phyloP scores from a whole-genome alignment of 2,888 invertebrate genomes.

The Nomada flava region DNA sequence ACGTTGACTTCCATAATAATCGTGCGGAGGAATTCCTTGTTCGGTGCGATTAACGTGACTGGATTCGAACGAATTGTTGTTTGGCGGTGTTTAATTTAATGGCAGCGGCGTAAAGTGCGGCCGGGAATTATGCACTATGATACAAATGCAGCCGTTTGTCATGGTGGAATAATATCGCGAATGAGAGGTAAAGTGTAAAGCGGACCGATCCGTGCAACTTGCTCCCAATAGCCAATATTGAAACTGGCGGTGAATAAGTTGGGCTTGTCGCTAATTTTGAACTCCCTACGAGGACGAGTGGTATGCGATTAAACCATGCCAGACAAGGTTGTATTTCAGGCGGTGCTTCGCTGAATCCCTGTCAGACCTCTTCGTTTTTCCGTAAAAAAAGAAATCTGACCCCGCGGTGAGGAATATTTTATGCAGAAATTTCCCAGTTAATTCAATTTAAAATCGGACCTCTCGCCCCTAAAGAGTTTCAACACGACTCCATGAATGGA shows the following conservation, averaged over 20 bases:
- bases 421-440: not conserved
- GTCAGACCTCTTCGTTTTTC: not conserved
- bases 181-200: not conserved
- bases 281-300: not conserved
- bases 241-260: slow-evolving; percentile 28
- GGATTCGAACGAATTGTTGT: not conserved
- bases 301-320: not conserved
- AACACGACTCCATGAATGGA: slow-evolving; percentile 36
- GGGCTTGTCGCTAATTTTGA: slow-evolving; percentile 21
- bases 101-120: not conserved
- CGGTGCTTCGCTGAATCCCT: not conserved
- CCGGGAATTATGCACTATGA: not conserved
- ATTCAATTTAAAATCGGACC: slow-evolving; percentile 5
- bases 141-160: not conserved
- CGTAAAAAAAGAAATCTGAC: not conserved
- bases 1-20: too few species aligned
- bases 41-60: not conserved
- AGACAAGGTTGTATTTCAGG: not conserved
- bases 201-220: not conserved
- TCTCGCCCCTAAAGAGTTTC: slow-evolving; percentile 4
- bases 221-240: slow-evolving; percentile 25
- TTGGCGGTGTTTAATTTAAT: not conserved
- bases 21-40: not conserved
- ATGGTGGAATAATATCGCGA: slow-evolving; percentile 23
- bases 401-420: not conserved